A percentile compares a stretch with the other conserved stretches of the same genome.
Evolutionary conservation across 1,140 invertebrate species (phyloP).

Genomic region (Formica exsecta): DNA sequence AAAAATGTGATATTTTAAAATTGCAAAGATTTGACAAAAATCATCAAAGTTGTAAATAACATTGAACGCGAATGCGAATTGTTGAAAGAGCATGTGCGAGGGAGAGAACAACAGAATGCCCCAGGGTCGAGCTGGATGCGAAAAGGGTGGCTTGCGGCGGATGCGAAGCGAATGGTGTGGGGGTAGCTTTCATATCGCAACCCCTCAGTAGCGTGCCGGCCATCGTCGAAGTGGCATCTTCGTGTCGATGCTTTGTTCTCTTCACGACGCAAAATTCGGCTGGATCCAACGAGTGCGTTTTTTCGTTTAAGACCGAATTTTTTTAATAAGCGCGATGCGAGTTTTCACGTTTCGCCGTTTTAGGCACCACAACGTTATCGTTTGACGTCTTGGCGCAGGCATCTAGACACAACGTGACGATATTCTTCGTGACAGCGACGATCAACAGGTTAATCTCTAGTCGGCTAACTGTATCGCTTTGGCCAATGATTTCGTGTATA

Average conservation of each 20-base stretch:
- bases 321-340: not conserved
- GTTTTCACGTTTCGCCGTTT: not conserved
- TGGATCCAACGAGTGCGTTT: not conserved
- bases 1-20: not conserved
- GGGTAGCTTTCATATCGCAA: slow-evolving; percentile 68
- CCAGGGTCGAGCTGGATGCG: not conserved
- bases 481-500: not conserved
- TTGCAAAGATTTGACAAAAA: not conserved
- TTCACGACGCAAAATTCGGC: slow-evolving; percentile 30
- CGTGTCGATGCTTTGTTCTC: not conserved
- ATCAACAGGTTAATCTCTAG: slow-evolving; percentile 81
- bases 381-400: not conserved
- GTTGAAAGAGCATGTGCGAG: slow-evolving; percentile 57
- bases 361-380: not conserved
- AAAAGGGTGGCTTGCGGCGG: slow-evolving; percentile 40
- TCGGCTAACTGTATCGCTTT: slow-evolving; percentile 21
- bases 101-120: slow-evolving; percentile 30
- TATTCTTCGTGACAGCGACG: slow-evolving; percentile 27
- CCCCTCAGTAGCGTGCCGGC: slow-evolving; percentile 81
- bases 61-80: slow-evolving; percentile 41
- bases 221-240: slow-evolving; percentile 67
- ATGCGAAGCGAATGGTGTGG: slow-evolving; percentile 48
- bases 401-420: slow-evolving; percentile 37
- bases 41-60: slow-evolving; percentile 8
- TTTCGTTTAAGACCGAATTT: not conserved